Conservation (phyloP, 1,140 invertebrate species). For the Drosophila parvula region DNA sequence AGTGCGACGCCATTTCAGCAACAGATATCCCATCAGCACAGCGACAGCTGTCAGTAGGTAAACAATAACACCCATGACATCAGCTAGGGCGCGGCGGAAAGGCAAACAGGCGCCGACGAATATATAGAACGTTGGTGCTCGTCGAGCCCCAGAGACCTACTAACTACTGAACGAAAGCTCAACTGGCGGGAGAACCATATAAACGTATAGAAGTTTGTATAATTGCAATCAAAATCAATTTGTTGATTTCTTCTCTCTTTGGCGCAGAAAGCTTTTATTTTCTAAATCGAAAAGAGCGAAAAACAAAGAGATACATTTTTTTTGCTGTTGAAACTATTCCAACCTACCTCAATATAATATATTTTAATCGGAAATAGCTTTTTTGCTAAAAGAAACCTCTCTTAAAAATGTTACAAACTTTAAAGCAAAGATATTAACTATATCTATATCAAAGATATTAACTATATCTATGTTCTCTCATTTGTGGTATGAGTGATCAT, state of each 20-base stretch:
- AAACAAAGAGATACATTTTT: not conserved
- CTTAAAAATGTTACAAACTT: not conserved
- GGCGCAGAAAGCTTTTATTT: not conserved
- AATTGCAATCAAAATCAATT: not conserved
- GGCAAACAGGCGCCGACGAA: too few relatives aligned
- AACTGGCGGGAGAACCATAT: not conserved
- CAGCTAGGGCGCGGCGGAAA: conserved; percentile 13
- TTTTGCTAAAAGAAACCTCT: not conserved
- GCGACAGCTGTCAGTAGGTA: conserved; percentile 5
- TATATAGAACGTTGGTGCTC: not conserved
- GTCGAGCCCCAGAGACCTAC: not conserved
- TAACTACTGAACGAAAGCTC: not conserved
- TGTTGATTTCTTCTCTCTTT: not conserved
- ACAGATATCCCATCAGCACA: conserved; percentile 37
- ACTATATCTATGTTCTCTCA: not conserved
- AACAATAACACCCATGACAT: conserved; percentile 18
- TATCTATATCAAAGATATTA: not conserved
- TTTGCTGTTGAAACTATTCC: not conserved
- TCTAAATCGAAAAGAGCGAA: not conserved
- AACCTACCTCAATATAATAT: conserved; percentile 19
- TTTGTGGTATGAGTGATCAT: not conserved
- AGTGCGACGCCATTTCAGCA: conserved; percentile 25
- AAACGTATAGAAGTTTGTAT: not conserved
- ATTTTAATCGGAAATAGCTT: not conserved
- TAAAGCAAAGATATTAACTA: not conserved